Evolutionary conservation across 2,797 vertebrate species (phyloP), one percentile per base, ranked within the genome.

Genomic region (Gymnoscopelus microlampas): DNA sequence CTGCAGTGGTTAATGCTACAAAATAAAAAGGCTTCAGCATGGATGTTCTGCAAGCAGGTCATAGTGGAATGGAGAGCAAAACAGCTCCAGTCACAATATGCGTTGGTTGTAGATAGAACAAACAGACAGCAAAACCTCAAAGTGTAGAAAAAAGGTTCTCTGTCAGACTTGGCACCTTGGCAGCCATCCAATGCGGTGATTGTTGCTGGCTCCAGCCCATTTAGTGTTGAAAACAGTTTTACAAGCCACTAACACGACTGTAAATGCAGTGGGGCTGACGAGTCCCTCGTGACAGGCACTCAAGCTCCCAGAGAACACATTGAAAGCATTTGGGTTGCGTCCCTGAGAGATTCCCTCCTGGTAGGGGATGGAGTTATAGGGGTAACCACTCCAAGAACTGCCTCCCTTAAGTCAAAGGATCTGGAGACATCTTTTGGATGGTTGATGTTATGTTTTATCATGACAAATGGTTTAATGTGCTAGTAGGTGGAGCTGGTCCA

Each of bases 241-340:
- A 87, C 68, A 55, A 80, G 71, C 66, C 69, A 76, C 15, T 47
- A 63, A 65, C 63, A 66, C 44, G 65, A 74, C 70, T 67, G 63
- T 76, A 79, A 85, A 78, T 70, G 63, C 59, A 66, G 14, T 44
- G 59, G 82, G 68, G 71, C 64, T 55, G 39, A 68, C 47, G 56
- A 77, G 57, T 58, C 29, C 71, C 12, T 6, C 29, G 67, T 66
- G 70, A 73, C 63, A 29, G 14, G 3, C 55, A 66, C 13, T 61
- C 39, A 10, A 57, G 56, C 68, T 62, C 54, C 63, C 23, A 35
- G 71, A 53, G 68, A 44, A 70, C 76, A 80, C 64, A 78, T 32
- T 84, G 73, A 82, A 81, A 67, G 39, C 39, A 65, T 85, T 86
- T 79, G 23, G 51, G 64, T 78, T 53, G 78, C 82, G 85, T 88